Base-by-base conservation (phyloP, 2,888 invertebrate genomes). In the Argyresthia goedartella region DNA sequence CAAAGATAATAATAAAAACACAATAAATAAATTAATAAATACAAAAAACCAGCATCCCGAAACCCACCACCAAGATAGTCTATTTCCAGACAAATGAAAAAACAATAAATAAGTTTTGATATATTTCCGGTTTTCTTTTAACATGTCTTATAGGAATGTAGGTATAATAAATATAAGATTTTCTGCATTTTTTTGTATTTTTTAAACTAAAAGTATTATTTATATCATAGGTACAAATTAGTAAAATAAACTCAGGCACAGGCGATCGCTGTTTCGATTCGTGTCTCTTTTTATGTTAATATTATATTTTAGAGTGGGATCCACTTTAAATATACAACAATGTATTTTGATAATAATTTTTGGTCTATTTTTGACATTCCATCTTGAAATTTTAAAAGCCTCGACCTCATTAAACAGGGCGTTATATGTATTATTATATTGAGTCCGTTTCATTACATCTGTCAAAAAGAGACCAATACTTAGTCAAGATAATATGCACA, bases 261-360 rank as follows among this genome's bases (percentile, higher is more conserved):
- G 13, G 33, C 25, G 34, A 11, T 13, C 49, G 57, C 57, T 58
- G 55, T 57, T 54, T 57, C 57, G 54, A 52, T 51, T 42, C 52
- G 53, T 51, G 25, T 56, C 56, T 54, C 58, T 58, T 25, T 25
- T 50, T 11, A 25, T 9, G 14, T 55, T 49, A 54, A 55, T 55
- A 45, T 52, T 48, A 50, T 49, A 53, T 52, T 53, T 50, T 51
- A 51, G 44, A 54, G 48, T 53, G 54, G 54, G 13, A n/a, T 47
- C 41, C 41, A 41, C 41, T 41, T 41, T 25, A 25, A 25, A 25
- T 25, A 25, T 25, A 25, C 25, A 25, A 25, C 25, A 25, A 25
- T 25, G 25, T 25, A 25, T 25, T 25, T 25, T 25, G 25, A 25
- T 25, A 25, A 25, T 25, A 25, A n/a, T 25, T 25, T 25, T 25